A percentile compares a stretch with the other conserved stretches of the same genome.
Evolutionary conservation across 2,797 vertebrate genomes (phyloP).

Genomic region (Tarsius wallacei): DNA sequence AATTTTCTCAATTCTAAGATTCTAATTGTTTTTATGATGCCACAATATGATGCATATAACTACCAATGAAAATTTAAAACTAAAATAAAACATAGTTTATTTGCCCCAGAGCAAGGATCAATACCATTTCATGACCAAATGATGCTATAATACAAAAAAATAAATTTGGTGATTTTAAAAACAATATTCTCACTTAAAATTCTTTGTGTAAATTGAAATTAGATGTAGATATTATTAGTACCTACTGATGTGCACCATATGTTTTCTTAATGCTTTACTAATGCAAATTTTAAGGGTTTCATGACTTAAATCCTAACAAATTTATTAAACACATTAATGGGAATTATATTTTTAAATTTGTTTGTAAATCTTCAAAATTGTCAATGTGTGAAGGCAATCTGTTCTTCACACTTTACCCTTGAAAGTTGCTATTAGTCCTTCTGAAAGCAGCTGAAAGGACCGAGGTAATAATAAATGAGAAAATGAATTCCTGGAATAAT

Average conservation of each 20-base stretch:
- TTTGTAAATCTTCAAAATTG: constrained; percentile 84
- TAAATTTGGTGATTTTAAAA: neutral
- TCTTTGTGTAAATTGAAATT: constrained; percentile 55
- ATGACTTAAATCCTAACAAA: constrained; percentile 75
- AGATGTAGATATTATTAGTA: constrained; percentile 74
- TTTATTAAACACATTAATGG: constrained; percentile 77
- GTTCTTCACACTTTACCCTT: constrained; percentile 75
- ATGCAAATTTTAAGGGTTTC: constrained; percentile 74
- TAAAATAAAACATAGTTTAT: neutral
- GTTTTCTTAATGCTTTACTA: constrained; percentile 65
- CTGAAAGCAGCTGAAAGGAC: constrained; percentile 68
- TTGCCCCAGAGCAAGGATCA: constrained; percentile 6
- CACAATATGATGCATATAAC: neutral
- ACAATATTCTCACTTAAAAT: constrained; percentile 45
- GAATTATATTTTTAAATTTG: constrained; percentile 68
- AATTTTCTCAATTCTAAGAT: constrained; percentile 50
- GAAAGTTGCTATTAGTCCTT: constrained; percentile 67
- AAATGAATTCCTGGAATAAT: constrained; percentile 73
- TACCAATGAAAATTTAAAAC: neutral
- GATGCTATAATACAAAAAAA: constrained; percentile 14
- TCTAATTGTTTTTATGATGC: neutral
- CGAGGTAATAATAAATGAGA: constrained; percentile 77
- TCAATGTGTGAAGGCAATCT: constrained; percentile 58
- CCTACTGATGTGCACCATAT: constrained; percentile 65
- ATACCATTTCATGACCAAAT: neutral